Conservation (phyloP, 2,888 invertebrate genomes). For the Rotaria macrura region DNA sequence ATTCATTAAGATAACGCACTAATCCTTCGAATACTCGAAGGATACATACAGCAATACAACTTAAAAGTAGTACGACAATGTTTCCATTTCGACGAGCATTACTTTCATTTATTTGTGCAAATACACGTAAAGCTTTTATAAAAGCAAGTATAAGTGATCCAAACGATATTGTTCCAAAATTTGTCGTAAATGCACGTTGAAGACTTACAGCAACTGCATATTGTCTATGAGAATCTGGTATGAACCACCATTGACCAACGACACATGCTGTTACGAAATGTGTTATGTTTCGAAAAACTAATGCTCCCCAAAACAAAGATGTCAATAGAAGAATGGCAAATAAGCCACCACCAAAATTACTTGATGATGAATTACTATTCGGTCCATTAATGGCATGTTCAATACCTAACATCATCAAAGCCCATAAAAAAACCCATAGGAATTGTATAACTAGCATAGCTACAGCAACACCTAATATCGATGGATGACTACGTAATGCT, state of each 20-base stretch:
- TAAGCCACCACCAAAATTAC: neutral
- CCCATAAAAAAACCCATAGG: neutral
- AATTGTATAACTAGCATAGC: neutral
- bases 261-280: conserved; percentile 17
- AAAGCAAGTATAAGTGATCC: neutral
- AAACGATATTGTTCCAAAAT: neutral
- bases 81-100: neutral
- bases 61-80: neutral
- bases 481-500: neutral
- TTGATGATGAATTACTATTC: neutral
- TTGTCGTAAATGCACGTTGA: conserved; percentile 12
- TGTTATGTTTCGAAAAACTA: neutral
- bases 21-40: conserved; percentile 15
- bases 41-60: neutral
- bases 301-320: neutral
- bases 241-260: conserved; percentile 18
- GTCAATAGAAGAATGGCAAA: neutral
- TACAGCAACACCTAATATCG: neutral
- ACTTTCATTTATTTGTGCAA: neutral
- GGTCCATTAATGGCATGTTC: neutral
- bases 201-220: neutral
- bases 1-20: neutral
- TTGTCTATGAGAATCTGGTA: neutral
- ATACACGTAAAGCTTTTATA: neutral
- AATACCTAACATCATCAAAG: neutral